Base-by-base conservation (phyloP, 2,888 invertebrate species). In the Rosalia funebris region DNA sequence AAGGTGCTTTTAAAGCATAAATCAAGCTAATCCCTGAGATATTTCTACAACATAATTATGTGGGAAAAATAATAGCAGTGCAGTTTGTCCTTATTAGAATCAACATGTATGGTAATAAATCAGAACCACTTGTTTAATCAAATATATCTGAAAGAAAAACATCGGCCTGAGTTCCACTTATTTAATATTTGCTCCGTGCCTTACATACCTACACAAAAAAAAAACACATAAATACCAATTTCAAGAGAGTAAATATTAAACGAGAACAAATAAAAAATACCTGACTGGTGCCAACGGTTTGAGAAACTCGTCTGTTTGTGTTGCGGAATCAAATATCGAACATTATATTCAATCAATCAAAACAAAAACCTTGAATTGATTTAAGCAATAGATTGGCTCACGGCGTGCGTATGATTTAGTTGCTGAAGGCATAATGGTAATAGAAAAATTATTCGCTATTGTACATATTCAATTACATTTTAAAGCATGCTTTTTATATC, bases 231-330 rank as follows among this genome's bases (percentile, higher is more conserved):
- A 39, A 50, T 14, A 31, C 20, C 17, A 17, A 11, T 3, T 25
- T 44, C 7, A 31, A 19, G 4, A 17, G 48, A 19, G 34, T 50
- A 37, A 17, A 36, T 50, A 50, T 50, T 39, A 50, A 25, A 14
- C 50, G 34, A 39, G 50, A 39, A 39, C 39, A 50, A 50, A 39
- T 41, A 50, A 50, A 50, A 50, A 39, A 39, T 50, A 48, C 37
- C 36, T 37, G 48, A 19, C 12, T 15, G 50, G 50, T 39, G 50
- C 47, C 48, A 48, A 15, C 11, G 12, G 47, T 47, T 47, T 48
- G 19, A 48, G 37, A 36, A 48, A 17, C 48, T 12, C 10, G 36
- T 15, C 36, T 44, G 12, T 36, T 48, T 48, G 11, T 34, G 34
- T 47, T 48, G 20, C 46, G 16, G 46, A 48, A 12, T 36, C 19